Base-by-base conservation (phyloP, 2,888 invertebrate genomes). In the Rhabditoides inermis region DNA sequence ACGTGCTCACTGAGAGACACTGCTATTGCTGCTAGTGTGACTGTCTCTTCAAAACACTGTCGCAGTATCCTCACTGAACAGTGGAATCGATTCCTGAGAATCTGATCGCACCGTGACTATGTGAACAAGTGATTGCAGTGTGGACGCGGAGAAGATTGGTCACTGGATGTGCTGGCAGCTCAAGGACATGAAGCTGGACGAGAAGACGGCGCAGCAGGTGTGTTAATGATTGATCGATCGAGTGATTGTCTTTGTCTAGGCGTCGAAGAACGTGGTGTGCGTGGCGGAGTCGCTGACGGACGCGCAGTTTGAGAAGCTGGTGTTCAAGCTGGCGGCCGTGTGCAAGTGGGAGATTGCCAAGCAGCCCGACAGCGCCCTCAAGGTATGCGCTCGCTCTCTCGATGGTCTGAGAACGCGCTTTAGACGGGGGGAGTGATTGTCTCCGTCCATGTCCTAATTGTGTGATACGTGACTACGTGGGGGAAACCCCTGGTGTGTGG, bases 341-440 rank as follows among this genome's bases (percentile, higher is more conserved):
- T 67, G 66, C 45, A 52, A 58, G 26, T 58, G 51, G 23, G 72
- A 72, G 49, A 56, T 69, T 23, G 51, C 50, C 22, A 56, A 60
- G 28, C 55, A 60, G 18, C 56, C 60, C 7, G 58, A 67, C 22
- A 57, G 61, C 20, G 46, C 51, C 7, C 35, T 58, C 20, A 65
- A 58, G 51, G 63, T 64, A 30, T 30, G 36, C 41, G 40, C 7
- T 23, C 4, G n/a, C n/a, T 46, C 45, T 42, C n/a, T 7, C 20
- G 4, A 41, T 28, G 7, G n/a, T n/a, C n/a, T n/a, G n/a, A n/a
- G n/a, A n/a, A n/a, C n/a, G n/a, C n/a, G n/a, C n/a, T n/a, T n/a
- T n/a, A n/a, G n/a, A n/a, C n/a, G n/a, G n/a, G n/a, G n/a, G n/a
- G n/a, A n/a, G n/a, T n/a, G n/a, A n/a, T n/a, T n/a, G n/a, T n/a